A percentile compares a stretch with the other conserved stretches of the same genome.
phyloP scores from a whole-genome alignment of 2,113 vertebrate species.

The Bagarius yarrelli region DNA sequence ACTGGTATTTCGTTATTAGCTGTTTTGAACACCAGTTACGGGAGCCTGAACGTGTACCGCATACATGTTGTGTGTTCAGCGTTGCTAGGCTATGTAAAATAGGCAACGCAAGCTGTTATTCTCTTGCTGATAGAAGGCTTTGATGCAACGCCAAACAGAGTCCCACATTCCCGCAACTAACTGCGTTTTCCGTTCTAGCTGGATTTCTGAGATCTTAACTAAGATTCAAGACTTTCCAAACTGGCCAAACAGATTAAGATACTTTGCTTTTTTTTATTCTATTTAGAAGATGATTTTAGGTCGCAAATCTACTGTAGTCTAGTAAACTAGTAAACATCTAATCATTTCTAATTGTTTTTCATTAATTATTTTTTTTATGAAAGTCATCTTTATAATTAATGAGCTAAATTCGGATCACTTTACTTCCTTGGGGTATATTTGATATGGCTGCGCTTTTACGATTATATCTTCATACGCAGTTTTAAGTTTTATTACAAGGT shows the following conservation, averaged over 20 bases:
- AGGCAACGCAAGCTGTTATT: slow-evolving; percentile 4
- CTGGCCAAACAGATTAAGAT: background rate
- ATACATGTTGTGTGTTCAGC: slow-evolving; percentile 21
- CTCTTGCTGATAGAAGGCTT: slow-evolving; percentile 39
- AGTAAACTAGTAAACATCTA: background rate
- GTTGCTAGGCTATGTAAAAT: slow-evolving; percentile 42
- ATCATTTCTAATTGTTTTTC: too few species aligned
- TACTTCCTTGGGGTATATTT: background rate
- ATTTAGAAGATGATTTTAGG: background rate
- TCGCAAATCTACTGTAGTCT: background rate
- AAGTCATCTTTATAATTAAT: background rate
- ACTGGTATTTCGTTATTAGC: slow-evolving; percentile 34
- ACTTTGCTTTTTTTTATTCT: background rate
- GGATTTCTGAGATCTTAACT: slow-evolving; percentile 3
- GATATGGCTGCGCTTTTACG: background rate
- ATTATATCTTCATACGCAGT: background rate
- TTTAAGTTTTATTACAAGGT: slow-evolving; percentile 23
- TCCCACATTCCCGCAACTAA: slow-evolving; percentile 16
- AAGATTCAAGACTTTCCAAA: background rate
- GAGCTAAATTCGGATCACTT: background rate
- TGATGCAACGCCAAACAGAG: slow-evolving; percentile 31
- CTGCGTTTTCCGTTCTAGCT: slow-evolving; percentile 35
- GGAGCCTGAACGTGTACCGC: background rate
- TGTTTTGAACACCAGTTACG: background rate
- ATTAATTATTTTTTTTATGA: background rate